Conservation (phyloP, 1,140 invertebrate species). For the Eupristina koningsbergeri region DNA sequence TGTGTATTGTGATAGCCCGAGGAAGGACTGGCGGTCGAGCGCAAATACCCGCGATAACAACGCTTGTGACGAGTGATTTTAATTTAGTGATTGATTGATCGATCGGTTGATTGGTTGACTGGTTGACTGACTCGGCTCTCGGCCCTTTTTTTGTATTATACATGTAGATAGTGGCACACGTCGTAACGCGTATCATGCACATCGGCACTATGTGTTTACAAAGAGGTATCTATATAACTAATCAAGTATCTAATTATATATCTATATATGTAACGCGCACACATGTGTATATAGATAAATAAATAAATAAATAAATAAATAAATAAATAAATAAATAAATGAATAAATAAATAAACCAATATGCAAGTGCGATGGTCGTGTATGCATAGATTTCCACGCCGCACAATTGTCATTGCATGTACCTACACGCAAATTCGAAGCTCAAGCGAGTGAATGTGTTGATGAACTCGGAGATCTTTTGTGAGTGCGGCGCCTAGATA, state of each 20-base stretch:
- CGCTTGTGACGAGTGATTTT: slow-evolving; percentile 33
- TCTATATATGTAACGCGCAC: background rate
- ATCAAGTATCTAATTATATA: slow-evolving; percentile 1
- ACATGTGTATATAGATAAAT: background rate
- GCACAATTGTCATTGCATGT: no score
- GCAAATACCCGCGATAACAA: slow-evolving; percentile 4
- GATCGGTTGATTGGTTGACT: no score
- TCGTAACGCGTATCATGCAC: slow-evolving; percentile 68
- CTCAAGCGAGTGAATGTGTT: no score
- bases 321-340: background rate
- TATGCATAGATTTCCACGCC: no score
- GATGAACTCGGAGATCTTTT: no score
- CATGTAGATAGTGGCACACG: slow-evolving; percentile 69
- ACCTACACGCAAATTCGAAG: background rate
- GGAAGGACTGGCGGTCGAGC: slow-evolving; percentile 22
- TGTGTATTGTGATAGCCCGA: slow-evolving; percentile 43
- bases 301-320: slow-evolving; percentile 3
- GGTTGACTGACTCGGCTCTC: slow-evolving; percentile 26
- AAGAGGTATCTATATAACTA: slow-evolving; percentile 65
- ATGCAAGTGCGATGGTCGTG: background rate
- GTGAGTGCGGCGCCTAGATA: background rate
- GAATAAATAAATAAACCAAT: background rate
- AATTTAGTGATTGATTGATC: no score
- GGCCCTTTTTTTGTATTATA: slow-evolving; percentile 69
- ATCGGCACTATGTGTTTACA: slow-evolving; percentile 67